These are phyloP conservation scores for Percina caprodes DNA, from an alignment of 2,113 vertebrate genomes.

Conservation along the genomic window DNA sequence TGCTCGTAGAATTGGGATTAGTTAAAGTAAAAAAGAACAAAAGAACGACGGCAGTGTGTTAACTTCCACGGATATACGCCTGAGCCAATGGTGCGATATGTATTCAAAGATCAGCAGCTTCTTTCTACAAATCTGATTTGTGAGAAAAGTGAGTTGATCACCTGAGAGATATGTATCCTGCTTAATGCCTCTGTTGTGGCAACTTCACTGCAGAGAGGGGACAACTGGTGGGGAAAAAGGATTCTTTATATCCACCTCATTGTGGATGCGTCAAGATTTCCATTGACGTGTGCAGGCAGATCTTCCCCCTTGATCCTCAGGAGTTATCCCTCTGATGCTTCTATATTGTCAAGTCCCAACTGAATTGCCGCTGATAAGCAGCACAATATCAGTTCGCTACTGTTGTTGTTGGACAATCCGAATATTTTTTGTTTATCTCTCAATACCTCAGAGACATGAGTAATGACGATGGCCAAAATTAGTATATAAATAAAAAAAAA, in stretches of 20 bases:
- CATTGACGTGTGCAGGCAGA: slow-evolving; percentile 6
- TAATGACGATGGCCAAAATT: slow-evolving; percentile 33
- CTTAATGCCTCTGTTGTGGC: slow-evolving; percentile 9
- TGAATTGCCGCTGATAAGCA: slow-evolving; percentile 33
- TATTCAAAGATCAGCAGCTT: slow-evolving; percentile 24
- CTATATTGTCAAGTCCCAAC: slow-evolving; percentile 35
- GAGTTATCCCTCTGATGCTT: slow-evolving; percentile 12
- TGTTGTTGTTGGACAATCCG: slow-evolving; percentile 15
- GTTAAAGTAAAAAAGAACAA: not conserved
- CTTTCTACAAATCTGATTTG: slow-evolving; percentile 21
- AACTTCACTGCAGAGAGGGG: not conserved
- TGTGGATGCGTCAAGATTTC: slow-evolving; percentile 2
- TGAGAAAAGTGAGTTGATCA: slow-evolving; percentile 26
- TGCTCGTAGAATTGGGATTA: slow-evolving; percentile 1
- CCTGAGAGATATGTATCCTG: not conserved
- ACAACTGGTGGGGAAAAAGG: slow-evolving; percentile 3
- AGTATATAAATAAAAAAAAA: slow-evolving; percentile 44
- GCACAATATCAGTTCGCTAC: slow-evolving; percentile 3
- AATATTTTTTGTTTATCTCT: slow-evolving; percentile 17
- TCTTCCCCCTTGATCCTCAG: slow-evolving; percentile 3
- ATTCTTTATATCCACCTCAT: slow-evolving; percentile 4
- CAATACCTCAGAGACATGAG: slow-evolving; percentile 25
- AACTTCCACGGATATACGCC: not conserved
- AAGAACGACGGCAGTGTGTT: not conserved
- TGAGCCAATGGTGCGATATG: not conserved